Conservation (phyloP, 2,888 invertebrate species). For the Trissoscelio sp. region DNA sequence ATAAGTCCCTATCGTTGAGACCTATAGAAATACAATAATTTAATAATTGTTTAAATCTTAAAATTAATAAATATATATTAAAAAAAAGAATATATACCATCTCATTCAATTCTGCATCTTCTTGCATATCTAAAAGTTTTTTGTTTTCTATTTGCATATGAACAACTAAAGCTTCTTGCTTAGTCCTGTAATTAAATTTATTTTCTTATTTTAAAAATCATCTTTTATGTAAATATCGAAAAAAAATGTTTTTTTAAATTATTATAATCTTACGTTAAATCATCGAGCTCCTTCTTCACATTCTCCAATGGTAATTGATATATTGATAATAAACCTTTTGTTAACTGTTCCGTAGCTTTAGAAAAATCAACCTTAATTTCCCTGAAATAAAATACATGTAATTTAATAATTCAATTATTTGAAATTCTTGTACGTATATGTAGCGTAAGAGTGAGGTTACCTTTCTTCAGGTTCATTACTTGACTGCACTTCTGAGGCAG, state of each 20-base stretch:
- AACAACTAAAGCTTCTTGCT: constrained; percentile 78
- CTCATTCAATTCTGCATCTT: constrained; percentile 79
- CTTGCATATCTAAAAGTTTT: constrained; percentile 76
- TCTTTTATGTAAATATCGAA: no score
- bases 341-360: constrained; percentile 76
- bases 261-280: constrained; percentile 81
- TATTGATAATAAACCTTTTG: constrained; percentile 79
- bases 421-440: no score
- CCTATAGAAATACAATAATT: constrained; percentile 73
- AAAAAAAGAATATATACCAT: constrained; percentile 76
- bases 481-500: constrained; percentile 52
- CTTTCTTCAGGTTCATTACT: constrained; percentile 28
- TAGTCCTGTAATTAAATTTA: constrained; percentile 77
- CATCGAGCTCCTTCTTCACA: constrained; percentile 81
- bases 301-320: constrained; percentile 81
- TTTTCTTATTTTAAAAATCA: no score
- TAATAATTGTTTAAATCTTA: not conserved
- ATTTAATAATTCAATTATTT: no score
- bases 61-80: not conserved
- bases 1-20: constrained; percentile 81
- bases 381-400: no score
- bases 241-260: constrained; percentile 2
- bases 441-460: constrained; percentile 58
- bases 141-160: constrained; percentile 80
- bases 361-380: constrained; percentile 70